phyloP scores from a whole-genome alignment of 2,888 invertebrate genomes.

The Odontocerum albicorne region DNA sequence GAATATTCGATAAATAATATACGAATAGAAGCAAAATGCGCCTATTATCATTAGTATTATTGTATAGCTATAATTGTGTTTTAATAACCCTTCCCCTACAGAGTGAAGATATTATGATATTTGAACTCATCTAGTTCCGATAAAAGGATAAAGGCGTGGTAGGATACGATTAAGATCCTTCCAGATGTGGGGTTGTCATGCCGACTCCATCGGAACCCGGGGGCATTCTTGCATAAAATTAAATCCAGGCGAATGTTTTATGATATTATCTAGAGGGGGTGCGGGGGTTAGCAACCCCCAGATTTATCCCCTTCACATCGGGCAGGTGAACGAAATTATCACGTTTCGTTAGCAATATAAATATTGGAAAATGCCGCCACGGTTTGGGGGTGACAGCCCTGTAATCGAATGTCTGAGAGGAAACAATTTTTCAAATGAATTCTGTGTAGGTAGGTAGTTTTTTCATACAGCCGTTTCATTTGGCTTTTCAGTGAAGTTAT shows the following conservation, averaged over 20 bases:
- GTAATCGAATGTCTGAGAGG: slow-evolving; percentile 25
- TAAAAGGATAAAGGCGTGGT: neutral
- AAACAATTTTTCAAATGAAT: slow-evolving; percentile 9
- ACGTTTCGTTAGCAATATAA: slow-evolving; percentile 37
- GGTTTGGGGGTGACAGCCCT: slow-evolving; percentile 19
- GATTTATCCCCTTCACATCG: slow-evolving; percentile 21
- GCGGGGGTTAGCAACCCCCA: slow-evolving; percentile 13
- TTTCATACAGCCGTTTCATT: too few species aligned
- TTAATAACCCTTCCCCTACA: neutral
- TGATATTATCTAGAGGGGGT: slow-evolving; percentile 32
- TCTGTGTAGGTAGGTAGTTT: too few species aligned
- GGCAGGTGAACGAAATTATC: slow-evolving; percentile 36
- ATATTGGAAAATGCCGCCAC: slow-evolving; percentile 31
- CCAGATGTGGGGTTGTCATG: slow-evolving; percentile 34
- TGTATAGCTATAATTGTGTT: too few species aligned
- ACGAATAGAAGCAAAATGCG: too few species aligned
- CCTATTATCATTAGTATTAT: too few species aligned
- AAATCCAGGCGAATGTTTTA: slow-evolving; percentile 44
- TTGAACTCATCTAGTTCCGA: neutral
- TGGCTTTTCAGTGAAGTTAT: too few species aligned
- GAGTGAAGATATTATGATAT: neutral
- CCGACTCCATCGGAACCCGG: slow-evolving; percentile 24
- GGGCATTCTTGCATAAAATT: slow-evolving; percentile 58
- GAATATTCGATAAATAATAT: too few species aligned
- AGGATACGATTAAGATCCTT: neutral